Evolutionary conservation across 2,888 invertebrate species (phyloP).

Genomic region (Cantharis lateralis): DNA sequence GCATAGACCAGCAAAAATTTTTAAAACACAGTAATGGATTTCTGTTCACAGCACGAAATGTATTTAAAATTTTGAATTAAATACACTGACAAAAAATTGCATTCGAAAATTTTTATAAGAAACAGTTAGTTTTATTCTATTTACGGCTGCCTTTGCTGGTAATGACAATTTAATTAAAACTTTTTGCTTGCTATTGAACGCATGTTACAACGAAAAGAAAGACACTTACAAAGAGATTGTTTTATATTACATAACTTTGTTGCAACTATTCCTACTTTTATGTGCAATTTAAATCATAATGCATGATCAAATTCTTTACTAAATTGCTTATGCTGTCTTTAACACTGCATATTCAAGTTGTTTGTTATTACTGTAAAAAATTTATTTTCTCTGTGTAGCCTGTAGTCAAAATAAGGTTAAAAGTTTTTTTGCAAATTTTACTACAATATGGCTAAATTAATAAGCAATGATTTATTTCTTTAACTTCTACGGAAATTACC

Average conservation of each 20-base stretch:
- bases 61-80: background rate
- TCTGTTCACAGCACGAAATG: background rate
- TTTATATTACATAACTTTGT: background rate
- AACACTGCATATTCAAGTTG: background rate
- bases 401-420: background rate
- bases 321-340: background rate
- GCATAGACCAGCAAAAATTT: conserved; percentile 12
- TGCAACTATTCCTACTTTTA: background rate
- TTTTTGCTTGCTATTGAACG: background rate
- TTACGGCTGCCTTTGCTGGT: conserved; percentile 1
- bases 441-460: background rate
- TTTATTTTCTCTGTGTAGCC: background rate
- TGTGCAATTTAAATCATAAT: background rate
- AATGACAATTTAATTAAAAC: conserved; percentile 20
- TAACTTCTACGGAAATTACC: background rate
- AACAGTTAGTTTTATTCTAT: background rate
- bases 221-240: background rate
- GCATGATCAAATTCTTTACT: background rate
- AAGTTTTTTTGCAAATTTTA: background rate
- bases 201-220: background rate
- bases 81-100: background rate
- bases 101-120: background rate
- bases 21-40: conserved; percentile 1
- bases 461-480: background rate
- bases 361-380: background rate